phyloP scores from a whole-genome alignment of 2,113 vertebrate species.

The Serranochromis macrocephalus region DNA sequence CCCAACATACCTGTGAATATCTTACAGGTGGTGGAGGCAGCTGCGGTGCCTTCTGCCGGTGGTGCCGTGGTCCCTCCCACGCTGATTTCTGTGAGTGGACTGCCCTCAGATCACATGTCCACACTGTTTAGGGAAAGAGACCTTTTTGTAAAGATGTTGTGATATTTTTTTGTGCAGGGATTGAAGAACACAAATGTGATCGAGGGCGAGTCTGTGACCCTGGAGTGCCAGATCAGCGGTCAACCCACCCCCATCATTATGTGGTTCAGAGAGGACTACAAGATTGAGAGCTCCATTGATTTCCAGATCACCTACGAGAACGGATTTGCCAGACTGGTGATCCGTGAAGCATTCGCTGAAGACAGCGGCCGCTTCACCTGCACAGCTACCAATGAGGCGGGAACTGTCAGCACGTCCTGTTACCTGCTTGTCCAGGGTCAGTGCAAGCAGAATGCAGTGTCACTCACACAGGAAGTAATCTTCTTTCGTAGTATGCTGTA shows the following conservation, averaged over 20 bases:
- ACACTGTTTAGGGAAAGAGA: rapidly evolving
- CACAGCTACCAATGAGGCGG: conserved; percentile 89
- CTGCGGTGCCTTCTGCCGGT: conserved; percentile 29
- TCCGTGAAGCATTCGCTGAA: conserved; percentile 95
- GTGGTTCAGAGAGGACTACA: conserved; percentile 98
- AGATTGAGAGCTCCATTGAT: conserved; percentile 92
- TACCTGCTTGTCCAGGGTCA: conserved; percentile 86
- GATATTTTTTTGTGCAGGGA: conserved; percentile 57
- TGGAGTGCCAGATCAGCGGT: conserved; percentile 90
- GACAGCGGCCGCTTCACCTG: conserved; percentile 97
- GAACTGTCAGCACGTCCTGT: conserved; percentile 90
- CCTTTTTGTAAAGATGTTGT: background rate
- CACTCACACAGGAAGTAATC: background rate
- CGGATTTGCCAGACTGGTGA: conserved; percentile 79
- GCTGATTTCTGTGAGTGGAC: conserved; percentile 61
- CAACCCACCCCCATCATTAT: conserved; percentile 81
- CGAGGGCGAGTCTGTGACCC: conserved; percentile 89
- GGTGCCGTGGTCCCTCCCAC: conserved; percentile 56
- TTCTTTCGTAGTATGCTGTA: background rate
- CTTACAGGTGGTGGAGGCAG: conserved; percentile 48
- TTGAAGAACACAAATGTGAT: conserved; percentile 87
- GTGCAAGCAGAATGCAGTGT: background rate
- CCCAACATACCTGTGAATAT: background rate
- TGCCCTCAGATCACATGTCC: no score
- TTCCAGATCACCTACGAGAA: conserved; percentile 89